Base-by-base conservation (phyloP, 2,797 vertebrate genomes). In the Rhinatrema bivittatum region DNA sequence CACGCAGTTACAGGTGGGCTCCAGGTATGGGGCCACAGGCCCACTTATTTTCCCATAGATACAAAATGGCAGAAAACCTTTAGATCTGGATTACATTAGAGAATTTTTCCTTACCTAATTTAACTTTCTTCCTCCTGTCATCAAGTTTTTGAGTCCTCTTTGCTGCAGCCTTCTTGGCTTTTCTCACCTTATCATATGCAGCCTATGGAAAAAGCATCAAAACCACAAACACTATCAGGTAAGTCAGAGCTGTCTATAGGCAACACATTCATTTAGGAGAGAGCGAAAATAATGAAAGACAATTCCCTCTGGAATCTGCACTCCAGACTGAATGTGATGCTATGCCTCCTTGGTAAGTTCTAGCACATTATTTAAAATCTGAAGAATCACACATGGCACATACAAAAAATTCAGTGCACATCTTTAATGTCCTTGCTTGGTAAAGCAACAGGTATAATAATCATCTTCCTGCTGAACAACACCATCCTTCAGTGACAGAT, bases 121-220 rank as follows among this genome's bases (percentile, higher is more conserved):
- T 97, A 17, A 98, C 88, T 78, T 91, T 97, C 72, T 97, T 99
- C 39, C 96, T 84, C 56, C 85, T 92, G 42, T 89, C 91, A 37
- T 98, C 93, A 10, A 98, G 86, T 40, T 81, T 92, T 16, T 70
- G 73, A 39, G 81, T 91, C 68, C 94, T 84, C 59, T 91, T 91
- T 50, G 90, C 93, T 2, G 91, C 91, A 61, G 90, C 89, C 60
- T 88, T 91, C 78, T 87, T 98, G 2, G 93, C 95, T 64, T 75
- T 84, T 19, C 88, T 74, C 41, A 94, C 81, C 45, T 79, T 86
- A 74, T 99, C 95, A 45, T 99, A 99, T 0, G 93, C 92, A 9
- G 89, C 94, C 96, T 98, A 70, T 16, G 53, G 50, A 59, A 32
- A 9, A 59, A 59, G 14, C 56, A 45, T 38, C 16, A 49, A 21